These are phyloP conservation scores for Macrobrachium nipponense DNA, from an alignment of 1,140 invertebrate species.

Conservation along the genomic window DNA sequence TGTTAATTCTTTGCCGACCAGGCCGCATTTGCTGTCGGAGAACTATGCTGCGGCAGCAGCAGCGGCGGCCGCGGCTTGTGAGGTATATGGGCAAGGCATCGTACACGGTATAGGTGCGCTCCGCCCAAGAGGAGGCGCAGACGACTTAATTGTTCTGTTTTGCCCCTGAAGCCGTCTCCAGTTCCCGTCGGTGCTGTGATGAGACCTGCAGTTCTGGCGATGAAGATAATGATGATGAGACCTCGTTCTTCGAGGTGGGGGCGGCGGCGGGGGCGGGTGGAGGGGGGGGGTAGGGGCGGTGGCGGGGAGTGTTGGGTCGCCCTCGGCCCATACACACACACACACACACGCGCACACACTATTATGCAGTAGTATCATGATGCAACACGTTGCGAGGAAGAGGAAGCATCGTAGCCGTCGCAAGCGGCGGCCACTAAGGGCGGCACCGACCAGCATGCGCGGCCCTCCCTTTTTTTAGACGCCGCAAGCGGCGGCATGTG, in stretches of 20 bases:
- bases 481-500: constrained; percentile 14
- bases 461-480: neutral
- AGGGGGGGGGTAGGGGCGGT: neutral
- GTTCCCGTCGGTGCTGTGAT: constrained; percentile 37
- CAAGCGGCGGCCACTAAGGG: constrained; percentile 6
- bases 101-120: constrained; percentile 29
- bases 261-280: neutral
- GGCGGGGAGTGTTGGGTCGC: constrained; percentile 29
- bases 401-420: constrained; percentile 20
- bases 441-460: too few relatives aligned
- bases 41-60: neutral
- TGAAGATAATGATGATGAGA: neutral
- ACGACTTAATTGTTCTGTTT: constrained; percentile 5
- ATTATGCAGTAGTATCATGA: constrained; percentile 3
- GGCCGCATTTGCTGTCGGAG: constrained; percentile 3
- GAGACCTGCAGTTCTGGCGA: constrained; percentile 29
- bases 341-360: constrained; percentile 36
- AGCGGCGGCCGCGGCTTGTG: constrained; percentile 11
- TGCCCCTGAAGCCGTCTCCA: constrained; percentile 10
- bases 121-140: constrained; percentile 52
- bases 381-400: constrained; percentile 18
- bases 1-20: constrained; percentile 36
- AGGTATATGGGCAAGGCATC: constrained; percentile 59
- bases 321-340: constrained; percentile 29
- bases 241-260: neutral